Percentiles rank a stretch among this genome's conserved stretches.
Conservation (phyloP, 92 coral and sea anemone species). For the Paramuricea clavata region DNA sequence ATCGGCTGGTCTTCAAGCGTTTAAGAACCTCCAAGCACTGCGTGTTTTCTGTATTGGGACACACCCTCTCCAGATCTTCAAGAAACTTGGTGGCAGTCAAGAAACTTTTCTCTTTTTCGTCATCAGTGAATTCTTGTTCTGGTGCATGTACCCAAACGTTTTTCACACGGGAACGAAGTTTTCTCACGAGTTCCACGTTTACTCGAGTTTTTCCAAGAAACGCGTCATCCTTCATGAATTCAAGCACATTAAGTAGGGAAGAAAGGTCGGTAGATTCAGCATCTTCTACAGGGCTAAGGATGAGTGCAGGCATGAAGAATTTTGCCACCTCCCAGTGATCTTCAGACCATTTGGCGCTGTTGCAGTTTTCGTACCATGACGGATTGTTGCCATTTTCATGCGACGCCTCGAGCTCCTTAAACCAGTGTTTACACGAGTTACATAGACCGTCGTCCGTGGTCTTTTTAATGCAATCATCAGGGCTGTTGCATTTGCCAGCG, state of each 20-base stretch:
- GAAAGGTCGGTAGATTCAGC: conserved; percentile 24
- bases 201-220: conserved; percentile 3
- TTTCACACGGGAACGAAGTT: neutral
- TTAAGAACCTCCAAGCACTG: neutral
- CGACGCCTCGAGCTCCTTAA: neutral
- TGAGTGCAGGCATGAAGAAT: conserved; percentile 47
- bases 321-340: conserved; percentile 63
- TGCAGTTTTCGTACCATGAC: neutral
- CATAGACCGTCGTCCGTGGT: neutral
- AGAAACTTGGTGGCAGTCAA: neutral
- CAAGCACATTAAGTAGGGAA: neutral
- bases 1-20: neutral
- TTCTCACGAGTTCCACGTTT: neutral
- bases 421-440: neutral
- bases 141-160: neutral
- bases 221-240: conserved; percentile 40
- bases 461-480: neutral
- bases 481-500: neutral
- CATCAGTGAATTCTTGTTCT: neutral
- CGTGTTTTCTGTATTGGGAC: neutral
- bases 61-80: neutral
- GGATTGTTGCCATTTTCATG: neutral
- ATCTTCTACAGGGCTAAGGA: conserved; percentile 33
- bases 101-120: neutral
- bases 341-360: neutral